Evolutionary conservation across 2,888 invertebrate species (phyloP).

Genomic region (Druceiella hillmani): DNA sequence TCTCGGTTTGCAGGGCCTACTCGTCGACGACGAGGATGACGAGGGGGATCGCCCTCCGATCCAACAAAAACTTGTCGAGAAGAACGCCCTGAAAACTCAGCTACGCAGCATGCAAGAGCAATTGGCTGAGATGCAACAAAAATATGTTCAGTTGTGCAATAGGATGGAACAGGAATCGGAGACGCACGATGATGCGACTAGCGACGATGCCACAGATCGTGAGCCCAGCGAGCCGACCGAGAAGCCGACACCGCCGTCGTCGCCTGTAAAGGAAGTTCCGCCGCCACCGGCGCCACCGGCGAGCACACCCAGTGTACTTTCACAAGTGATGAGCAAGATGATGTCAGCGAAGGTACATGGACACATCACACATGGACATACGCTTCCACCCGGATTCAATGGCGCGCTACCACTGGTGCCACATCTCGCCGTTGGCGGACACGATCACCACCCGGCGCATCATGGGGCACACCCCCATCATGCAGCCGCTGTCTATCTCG

Average conservation of each 20-base stretch:
- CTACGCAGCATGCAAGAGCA: slow-evolving; percentile 84
- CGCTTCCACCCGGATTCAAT: slow-evolving; percentile 55
- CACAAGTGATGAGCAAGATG: slow-evolving; percentile 63
- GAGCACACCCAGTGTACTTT: slow-evolving; percentile 51
- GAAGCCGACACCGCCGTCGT: slow-evolving; percentile 54
- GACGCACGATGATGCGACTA: slow-evolving; percentile 66
- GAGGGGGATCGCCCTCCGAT: slow-evolving; percentile 71
- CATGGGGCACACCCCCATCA: slow-evolving; percentile 57
- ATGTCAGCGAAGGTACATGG: slow-evolving; percentile 59
- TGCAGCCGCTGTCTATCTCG: slow-evolving; percentile 68
- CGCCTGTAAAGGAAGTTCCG: slow-evolving; percentile 49
- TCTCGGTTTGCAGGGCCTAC: slow-evolving; percentile 48
- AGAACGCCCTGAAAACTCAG: slow-evolving; percentile 81
- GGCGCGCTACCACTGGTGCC: slow-evolving; percentile 53
- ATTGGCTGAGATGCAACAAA: slow-evolving; percentile 85
- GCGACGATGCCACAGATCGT: slow-evolving; percentile 55
- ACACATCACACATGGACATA: slow-evolving; percentile 49
- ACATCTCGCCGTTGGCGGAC: slow-evolving; percentile 43
- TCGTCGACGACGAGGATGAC: slow-evolving; percentile 72
- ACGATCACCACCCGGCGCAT: slow-evolving; percentile 40
- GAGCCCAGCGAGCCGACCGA: slow-evolving; percentile 39
- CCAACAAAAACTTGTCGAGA: slow-evolving; percentile 79
- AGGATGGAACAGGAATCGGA: slow-evolving; percentile 77
- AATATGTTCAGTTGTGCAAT: slow-evolving; percentile 82
- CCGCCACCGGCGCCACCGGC: slow-evolving; percentile 38